Conservation (phyloP, 2,888 invertebrate species). For the Apomyelois bistriatella region DNA sequence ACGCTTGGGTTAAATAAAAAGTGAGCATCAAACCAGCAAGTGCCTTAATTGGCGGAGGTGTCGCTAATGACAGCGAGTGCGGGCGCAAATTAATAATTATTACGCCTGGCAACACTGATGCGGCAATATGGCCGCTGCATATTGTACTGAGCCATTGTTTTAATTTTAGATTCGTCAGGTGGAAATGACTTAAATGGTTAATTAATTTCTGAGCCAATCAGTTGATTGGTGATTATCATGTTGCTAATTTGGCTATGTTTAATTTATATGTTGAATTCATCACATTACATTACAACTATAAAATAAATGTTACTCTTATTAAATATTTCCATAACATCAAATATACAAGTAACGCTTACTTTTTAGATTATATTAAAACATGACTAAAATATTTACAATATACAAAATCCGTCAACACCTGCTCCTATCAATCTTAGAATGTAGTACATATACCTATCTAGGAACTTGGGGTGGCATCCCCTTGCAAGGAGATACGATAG, state of each 20-base stretch:
- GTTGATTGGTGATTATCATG: background rate
- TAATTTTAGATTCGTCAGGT: constrained; percentile 46
- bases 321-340: too few relatives aligned
- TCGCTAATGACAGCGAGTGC: constrained; percentile 70
- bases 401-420: too few relatives aligned
- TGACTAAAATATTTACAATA: too few relatives aligned
- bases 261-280: too few relatives aligned
- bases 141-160: constrained; percentile 59
- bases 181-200: constrained; percentile 12
- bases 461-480: constrained; percentile 1
- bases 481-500: constrained; percentile 17
- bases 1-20: constrained; percentile 75
- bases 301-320: too few relatives aligned
- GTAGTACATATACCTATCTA: too few relatives aligned
- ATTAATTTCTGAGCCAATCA: background rate
- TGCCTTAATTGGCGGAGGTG: constrained; percentile 78
- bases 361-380: too few relatives aligned
- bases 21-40: constrained; percentile 71
- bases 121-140: constrained; percentile 67
- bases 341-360: too few relatives aligned
- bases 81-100: constrained; percentile 77
- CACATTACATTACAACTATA: too few relatives aligned
- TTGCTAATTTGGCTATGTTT: background rate
- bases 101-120: constrained; percentile 73
- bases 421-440: too few relatives aligned